Conservation (phyloP, 2,113 vertebrate species). For the Cyanocitta stelleri region DNA sequence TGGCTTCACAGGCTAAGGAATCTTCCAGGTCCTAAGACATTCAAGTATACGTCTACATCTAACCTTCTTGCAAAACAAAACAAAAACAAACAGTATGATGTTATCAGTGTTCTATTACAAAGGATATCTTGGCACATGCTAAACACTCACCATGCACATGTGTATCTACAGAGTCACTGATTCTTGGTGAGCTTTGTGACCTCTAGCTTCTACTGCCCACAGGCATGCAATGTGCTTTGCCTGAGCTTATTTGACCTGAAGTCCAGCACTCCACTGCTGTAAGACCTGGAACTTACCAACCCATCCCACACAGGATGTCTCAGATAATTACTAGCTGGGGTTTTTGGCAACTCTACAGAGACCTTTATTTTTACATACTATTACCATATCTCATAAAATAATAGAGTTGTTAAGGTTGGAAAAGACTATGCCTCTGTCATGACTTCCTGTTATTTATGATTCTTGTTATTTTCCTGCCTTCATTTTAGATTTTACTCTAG, state of each 20-base stretch:
- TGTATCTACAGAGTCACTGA: not conserved
- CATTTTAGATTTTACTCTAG: not conserved
- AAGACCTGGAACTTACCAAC: not conserved
- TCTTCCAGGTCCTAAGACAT: not conserved
- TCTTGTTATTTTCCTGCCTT: not conserved
- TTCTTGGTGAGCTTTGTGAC: not conserved
- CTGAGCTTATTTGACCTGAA: not conserved
- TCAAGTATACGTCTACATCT: not conserved
- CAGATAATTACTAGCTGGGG: not conserved
- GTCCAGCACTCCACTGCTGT: not conserved
- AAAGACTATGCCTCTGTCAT: not conserved
- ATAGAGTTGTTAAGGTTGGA: not conserved
- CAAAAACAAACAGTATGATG: not conserved
- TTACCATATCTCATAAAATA: not conserved
- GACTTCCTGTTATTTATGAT: not conserved
- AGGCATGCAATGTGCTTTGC: not conserved
- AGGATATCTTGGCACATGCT: not conserved
- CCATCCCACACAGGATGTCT: not conserved
- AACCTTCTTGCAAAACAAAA: not conserved
- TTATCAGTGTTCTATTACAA: not conserved
- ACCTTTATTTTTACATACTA: not conserved
- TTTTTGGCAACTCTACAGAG: not conserved
- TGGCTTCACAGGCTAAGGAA: not conserved
- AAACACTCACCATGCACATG: not conserved
- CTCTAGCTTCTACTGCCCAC: not conserved